Conservation (phyloP, 2,797 vertebrate genomes). For the Malacoraja senta region DNA sequence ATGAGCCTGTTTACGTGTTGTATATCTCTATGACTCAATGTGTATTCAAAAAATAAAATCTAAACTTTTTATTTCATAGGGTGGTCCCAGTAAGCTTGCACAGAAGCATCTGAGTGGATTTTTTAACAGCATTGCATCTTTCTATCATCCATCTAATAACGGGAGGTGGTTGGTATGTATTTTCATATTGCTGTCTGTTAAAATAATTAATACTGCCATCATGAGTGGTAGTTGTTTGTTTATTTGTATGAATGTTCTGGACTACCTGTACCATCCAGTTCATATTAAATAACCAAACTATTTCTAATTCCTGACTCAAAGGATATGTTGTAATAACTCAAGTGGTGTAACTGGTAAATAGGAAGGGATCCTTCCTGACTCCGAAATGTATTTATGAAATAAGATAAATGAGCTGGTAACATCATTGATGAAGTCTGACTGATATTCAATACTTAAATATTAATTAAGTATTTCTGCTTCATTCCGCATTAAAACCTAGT, state of each 20-base stretch:
- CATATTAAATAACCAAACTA: neutral
- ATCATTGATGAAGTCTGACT: neutral
- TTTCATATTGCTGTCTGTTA: neutral
- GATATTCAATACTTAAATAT: neutral
- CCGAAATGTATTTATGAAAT: neutral
- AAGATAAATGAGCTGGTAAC: neutral
- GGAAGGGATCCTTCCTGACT: neutral
- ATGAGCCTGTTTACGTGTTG: too few relatives aligned
- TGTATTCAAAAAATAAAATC: neutral
- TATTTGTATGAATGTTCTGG: neutral
- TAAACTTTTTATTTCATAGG: slow-evolving; percentile 58
- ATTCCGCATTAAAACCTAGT: neutral
- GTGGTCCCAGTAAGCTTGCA: slow-evolving; percentile 87
- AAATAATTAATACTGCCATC: neutral
- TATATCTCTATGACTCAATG: neutral
- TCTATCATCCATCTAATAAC: slow-evolving; percentile 95
- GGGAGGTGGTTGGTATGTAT: slow-evolving; percentile 92
- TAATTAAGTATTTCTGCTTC: too few relatives aligned
- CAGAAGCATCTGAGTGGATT: slow-evolving; percentile 87
- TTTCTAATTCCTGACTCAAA: neutral
- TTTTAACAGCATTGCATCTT: slow-evolving; percentile 91
- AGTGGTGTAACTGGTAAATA: neutral
- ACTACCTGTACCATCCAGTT: neutral
- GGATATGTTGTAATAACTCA: neutral
- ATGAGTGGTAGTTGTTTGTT: neutral